Percentiles rank a stretch among this genome's conserved stretches.
Conservation (phyloP, 2,113 vertebrate species). For the Pyxicephalus adspersus region DNA sequence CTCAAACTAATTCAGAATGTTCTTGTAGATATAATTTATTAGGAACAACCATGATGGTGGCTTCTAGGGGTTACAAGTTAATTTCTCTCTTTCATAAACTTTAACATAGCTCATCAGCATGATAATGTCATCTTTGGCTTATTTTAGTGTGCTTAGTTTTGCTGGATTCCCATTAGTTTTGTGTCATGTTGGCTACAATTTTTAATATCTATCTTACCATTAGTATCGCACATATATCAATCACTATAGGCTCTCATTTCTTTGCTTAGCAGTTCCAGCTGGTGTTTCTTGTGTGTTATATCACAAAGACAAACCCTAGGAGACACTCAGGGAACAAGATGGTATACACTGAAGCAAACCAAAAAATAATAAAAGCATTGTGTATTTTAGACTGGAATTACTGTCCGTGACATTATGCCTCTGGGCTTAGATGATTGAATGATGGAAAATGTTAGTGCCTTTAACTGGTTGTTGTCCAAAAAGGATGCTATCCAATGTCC, state of each 20-base stretch:
- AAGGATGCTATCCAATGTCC: background rate
- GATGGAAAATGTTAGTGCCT: constrained; percentile 38
- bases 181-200: background rate
- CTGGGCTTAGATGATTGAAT: constrained; percentile 31
- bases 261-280: constrained; percentile 21
- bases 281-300: constrained; percentile 15
- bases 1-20: no score
- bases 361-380: constrained; percentile 50
- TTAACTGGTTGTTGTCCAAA: constrained; percentile 27
- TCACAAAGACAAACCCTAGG: constrained; percentile 35
- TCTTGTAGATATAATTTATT: no score
- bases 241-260: background rate
- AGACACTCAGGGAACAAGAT: constrained; percentile 18
- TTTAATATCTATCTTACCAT: background rate
- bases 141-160: background rate
- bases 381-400: constrained; percentile 21
- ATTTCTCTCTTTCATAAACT: background rate
- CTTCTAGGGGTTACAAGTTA: no score
- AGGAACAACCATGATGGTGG: no score
- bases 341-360: constrained; percentile 35
- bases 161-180: no score
- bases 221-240: constrained; percentile 1
- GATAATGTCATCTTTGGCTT: background rate
- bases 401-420: constrained; percentile 37
- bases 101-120: background rate